Conservation (phyloP, 2,888 invertebrate genomes). For the Cylloceria caligata region DNA sequence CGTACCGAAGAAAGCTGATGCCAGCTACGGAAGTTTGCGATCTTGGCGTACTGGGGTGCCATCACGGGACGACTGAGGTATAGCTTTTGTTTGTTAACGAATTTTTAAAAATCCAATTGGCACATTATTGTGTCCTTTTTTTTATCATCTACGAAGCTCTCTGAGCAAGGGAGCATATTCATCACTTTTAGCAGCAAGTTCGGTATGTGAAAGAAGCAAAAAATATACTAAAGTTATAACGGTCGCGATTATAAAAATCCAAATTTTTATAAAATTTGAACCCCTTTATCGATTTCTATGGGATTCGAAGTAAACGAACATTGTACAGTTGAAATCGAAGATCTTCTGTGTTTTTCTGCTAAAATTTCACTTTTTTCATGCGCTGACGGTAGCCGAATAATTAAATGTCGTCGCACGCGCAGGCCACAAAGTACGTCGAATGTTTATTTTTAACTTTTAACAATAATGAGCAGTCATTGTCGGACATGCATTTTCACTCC, state of each 20-base stretch:
- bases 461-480: conserved; percentile 4
- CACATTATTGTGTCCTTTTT: not conserved
- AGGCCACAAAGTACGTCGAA: not conserved
- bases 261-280: not conserved
- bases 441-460: not conserved
- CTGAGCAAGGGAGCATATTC: not conserved
- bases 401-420: not conserved
- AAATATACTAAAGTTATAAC: not conserved
- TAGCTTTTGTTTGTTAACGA: no score
- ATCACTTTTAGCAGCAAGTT: not conserved
- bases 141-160: not conserved
- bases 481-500: conserved; percentile 51
- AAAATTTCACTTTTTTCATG: not conserved
- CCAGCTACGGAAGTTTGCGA: not conserved
- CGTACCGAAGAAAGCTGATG: conserved; percentile 9
- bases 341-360: not conserved
- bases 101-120: conserved; percentile 14
- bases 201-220: not conserved
- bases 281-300: not conserved
- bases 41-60: not conserved
- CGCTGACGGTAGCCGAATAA: not conserved
- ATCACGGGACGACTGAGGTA: no score
- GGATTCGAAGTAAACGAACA: not conserved
- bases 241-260: not conserved
- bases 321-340: not conserved